Base-by-base conservation (phyloP, 2,888 invertebrate genomes). In the Drosophila eohydei region DNA sequence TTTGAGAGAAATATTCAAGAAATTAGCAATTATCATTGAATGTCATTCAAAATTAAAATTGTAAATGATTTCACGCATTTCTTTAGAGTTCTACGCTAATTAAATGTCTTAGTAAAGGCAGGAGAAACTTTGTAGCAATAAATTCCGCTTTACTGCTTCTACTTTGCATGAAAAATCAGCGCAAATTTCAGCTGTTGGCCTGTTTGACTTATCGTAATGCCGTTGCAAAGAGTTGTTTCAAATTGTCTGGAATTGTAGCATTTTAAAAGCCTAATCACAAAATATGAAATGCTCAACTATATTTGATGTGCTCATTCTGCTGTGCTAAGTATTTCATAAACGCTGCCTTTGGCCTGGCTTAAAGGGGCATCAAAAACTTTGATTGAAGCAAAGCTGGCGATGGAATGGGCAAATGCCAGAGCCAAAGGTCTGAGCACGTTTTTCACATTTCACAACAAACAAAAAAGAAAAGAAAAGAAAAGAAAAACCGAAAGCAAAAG, bases 361-460 rank as follows among this genome's bases (percentile, higher is more conserved):
- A 43, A 16, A 61, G 57, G 48, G 48, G 57, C 57, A 73, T 57
- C 16, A 58, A 2, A 40, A 70, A 59, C 40, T 54, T 62, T 66
- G 74, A 74, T 74, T 62, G 58, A 38, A 55, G 61, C 26, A 34
- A 41, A 43, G 59, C 52, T n/a, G 57, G n/a, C 16, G 26, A n/a
- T 26, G 36, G 52, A 57, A 63, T 43, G 60, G 38, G 40, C 57
- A 67, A 68, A 67, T 67, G 66, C 57, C 63, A 62, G 41, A 56
- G 65, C 41, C 56, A 72, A 66, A 68, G 71, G 73, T 71, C 69
- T 71, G 56, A 61, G 74, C 86, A 86, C 86, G 88, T 84, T 86
- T 89, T 84, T 67, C 80, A 71, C 89, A 85, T 88, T 88, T 80
- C 73, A 76, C 66, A 52, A 3, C n/a, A 16, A 26, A 16, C 16